Evolutionary conservation across 1,140 invertebrate species (phyloP), one percentile per base, ranked within the genome.

Genomic region (Ericerus pela): DNA sequence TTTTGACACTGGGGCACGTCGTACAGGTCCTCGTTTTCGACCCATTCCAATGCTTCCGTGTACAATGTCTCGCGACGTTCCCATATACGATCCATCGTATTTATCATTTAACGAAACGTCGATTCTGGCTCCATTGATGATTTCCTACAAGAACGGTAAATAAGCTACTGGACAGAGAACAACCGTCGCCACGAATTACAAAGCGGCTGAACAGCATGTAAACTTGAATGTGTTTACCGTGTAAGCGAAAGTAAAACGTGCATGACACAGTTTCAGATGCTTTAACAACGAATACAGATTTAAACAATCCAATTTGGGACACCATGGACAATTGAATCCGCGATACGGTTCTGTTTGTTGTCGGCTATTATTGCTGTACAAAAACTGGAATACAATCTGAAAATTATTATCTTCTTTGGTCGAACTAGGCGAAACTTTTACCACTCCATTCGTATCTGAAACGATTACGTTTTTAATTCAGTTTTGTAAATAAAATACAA

Each of bases 101-200:
- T 82, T 74, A 66, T 96, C 90, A 70, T 96, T 96, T 57, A 96
- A 87, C 0, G 90, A 86, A 11, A 96, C 91, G 71, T 96, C 91
- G 59, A 97, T 91, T 60, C 88, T 73, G 37, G 88, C 86, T 58
- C 88, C 89, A 68, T 47, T 47, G 8, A 24, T 20, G 10, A 47
- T 47, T 47, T 47, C 41, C 41, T 47, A 14, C 14, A 22, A 47
- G n/a, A n/a, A n/a, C n/a, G 20, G 36, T 4, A 22, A 47, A 16
- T 41, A 16, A 41, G 6, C 14, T 6, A 33, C 8, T 33, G 8
- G 20, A 38, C 5, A 38, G 36, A 38, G 20, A 6, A n/a, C n/a
- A n/a, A 14, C n/a, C 14, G n/a, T 8, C n/a, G 36, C 36, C 14
- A 38, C 36, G 36, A 5, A 10, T 33, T 8, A n/a, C n/a, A n/a